Evolutionary conservation across 2,888 invertebrate species (phyloP).

Genomic region (Cryptus viduatorius): DNA sequence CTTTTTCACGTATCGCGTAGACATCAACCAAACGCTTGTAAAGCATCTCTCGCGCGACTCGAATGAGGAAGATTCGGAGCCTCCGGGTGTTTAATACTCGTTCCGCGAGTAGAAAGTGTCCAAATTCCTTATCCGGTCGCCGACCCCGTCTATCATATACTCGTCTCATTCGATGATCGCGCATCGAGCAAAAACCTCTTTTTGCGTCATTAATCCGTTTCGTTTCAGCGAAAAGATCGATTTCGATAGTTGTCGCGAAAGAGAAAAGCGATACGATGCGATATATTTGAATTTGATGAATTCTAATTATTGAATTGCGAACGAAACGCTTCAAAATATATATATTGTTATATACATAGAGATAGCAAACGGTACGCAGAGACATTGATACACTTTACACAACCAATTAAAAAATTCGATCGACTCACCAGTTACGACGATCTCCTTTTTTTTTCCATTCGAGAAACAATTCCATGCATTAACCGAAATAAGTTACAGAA

Average conservation of each 20-base stretch:
- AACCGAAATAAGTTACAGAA: background rate
- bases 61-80: conserved; percentile 57
- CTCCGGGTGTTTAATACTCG: conserved; percentile 50
- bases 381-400: background rate
- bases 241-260: conserved; percentile 66
- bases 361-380: background rate
- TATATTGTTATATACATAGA: conserved; percentile 8
- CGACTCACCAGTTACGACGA: conserved; percentile 38
- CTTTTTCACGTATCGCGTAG: conserved; percentile 35
- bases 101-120: conserved; percentile 81
- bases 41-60: conserved; percentile 26
- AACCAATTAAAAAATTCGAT: background rate
- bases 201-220: conserved; percentile 7
- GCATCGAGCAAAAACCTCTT: conserved; percentile 53
- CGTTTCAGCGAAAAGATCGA: conserved; percentile 50
- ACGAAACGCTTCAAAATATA: background rate
- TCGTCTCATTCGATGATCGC: conserved; percentile 23
- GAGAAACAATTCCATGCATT: background rate
- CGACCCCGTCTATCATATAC: conserved; percentile 56
- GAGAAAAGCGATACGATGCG: conserved; percentile 57
- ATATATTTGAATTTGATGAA: background rate
- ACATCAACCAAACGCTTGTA: conserved; percentile 7
- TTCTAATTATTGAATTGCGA: background rate
- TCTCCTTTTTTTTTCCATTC: background rate
- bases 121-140: conserved; percentile 76